These are phyloP conservation scores for Spisula subtruncata DNA, from an alignment of 2,888 invertebrate genomes.

Conservation along the genomic window DNA sequence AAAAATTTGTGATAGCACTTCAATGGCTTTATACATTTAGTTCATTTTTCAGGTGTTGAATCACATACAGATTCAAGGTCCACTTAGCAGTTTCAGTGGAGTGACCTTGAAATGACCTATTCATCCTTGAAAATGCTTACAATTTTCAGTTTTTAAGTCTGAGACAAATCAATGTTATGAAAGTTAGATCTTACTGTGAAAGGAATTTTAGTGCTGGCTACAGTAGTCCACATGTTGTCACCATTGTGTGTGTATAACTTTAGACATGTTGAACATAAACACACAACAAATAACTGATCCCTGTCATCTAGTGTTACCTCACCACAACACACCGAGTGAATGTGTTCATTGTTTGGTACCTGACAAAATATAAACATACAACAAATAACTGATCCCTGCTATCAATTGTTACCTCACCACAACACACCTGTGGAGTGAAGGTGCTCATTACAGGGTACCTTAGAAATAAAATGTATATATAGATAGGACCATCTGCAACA, in stretches of 20 bases:
- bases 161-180: too few relatives aligned
- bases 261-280: constrained; percentile 52
- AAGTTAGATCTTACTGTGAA: constrained; percentile 36
- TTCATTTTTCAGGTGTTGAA: too few relatives aligned
- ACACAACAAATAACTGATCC: constrained; percentile 38
- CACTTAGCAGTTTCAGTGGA: too few relatives aligned
- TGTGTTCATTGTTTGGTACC: constrained; percentile 48
- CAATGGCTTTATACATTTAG: too few relatives aligned
- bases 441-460: constrained; percentile 51
- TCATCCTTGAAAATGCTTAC: too few relatives aligned
- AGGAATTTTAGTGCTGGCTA: constrained; percentile 42
- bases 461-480: not conserved
- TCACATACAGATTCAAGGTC: too few relatives aligned
- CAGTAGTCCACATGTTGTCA: constrained; percentile 38
- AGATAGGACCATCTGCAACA: too few relatives aligned
- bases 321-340: constrained; percentile 41
- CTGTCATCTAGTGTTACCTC: constrained; percentile 12
- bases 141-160: too few relatives aligned
- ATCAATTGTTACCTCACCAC: constrained; percentile 21
- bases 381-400: constrained; percentile 26
- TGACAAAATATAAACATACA: constrained; percentile 55
- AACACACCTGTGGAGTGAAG: constrained; percentile 43
- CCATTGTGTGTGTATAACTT: constrained; percentile 36
- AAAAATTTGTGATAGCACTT: too few relatives aligned
- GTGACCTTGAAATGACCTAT: too few relatives aligned